Conservation (phyloP, 1,140 invertebrate species). For the Neotoxoptera formosana region DNA sequence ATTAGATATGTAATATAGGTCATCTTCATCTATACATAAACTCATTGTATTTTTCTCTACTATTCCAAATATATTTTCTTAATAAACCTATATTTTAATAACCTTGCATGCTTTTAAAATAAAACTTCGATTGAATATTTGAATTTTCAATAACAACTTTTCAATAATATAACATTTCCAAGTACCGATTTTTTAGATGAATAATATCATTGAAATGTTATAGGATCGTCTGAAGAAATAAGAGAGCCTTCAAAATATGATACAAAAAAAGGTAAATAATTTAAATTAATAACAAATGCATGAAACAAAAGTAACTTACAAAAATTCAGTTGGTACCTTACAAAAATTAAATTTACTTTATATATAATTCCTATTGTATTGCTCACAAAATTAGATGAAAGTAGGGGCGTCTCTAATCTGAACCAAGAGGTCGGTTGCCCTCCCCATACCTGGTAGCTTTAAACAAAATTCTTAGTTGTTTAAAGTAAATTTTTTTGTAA, state of each 20-base stretch:
- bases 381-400: not conserved
- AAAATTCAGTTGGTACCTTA: not conserved
- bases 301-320: not conserved
- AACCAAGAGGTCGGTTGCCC: not conserved
- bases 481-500: no score
- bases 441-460: not conserved
- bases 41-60: slow-evolving; percentile 4
- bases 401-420: not conserved
- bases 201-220: slow-evolving; percentile 3
- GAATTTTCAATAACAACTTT: not conserved
- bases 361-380: not conserved
- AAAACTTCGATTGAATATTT: not conserved
- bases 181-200: not conserved
- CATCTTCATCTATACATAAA: slow-evolving; percentile 23
- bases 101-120: slow-evolving; percentile 21
- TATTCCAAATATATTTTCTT: not conserved
- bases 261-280: slow-evolving; percentile 37
- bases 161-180: not conserved
- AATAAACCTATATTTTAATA: not conserved
- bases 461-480: not conserved
- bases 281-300: not conserved
- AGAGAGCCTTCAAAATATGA: not conserved
- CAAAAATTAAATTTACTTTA: not conserved
- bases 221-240: slow-evolving; percentile 34
- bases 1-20: slow-evolving; percentile 23